A percentile compares a stretch with the other conserved stretches of the same genome.
Evolutionary conservation across 2,888 invertebrate genomes (phyloP).

Genomic region (Platycheirus rosarum): DNA sequence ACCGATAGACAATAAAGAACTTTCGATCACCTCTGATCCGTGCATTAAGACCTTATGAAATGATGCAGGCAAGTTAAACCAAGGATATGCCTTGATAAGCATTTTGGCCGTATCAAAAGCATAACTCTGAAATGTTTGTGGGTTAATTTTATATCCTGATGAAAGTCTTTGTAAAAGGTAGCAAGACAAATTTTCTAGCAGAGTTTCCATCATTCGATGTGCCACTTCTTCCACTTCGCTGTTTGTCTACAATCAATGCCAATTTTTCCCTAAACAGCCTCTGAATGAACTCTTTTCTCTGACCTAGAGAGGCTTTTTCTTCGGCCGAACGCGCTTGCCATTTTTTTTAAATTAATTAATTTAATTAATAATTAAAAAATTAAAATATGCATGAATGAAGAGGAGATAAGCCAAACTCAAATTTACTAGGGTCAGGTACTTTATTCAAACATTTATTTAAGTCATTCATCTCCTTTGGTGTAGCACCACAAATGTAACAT

Average conservation of each 20-base stretch:
- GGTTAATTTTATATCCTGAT: neutral
- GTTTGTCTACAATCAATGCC: constrained; percentile 2
- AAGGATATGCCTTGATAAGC: neutral
- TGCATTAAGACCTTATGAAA: neutral
- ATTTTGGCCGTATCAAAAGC: neutral
- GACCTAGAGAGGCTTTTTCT: neutral
- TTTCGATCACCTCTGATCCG: neutral
- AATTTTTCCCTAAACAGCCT: constrained; percentile 1
- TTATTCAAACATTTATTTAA: neutral
- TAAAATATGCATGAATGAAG: constrained; percentile 1
- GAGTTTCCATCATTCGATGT: constrained; percentile 1
- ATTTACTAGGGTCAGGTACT: neutral
- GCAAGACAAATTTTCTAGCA: neutral
- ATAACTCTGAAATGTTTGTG: too few species aligned
- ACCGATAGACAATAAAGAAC: neutral
- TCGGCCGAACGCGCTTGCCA: constrained; percentile 3
- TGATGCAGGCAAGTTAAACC: neutral
- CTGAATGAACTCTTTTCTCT: neutral
- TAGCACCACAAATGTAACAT: too few species aligned
- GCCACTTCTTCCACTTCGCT: constrained; percentile 4
- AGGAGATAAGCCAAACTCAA: neutral
- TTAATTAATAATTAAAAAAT: neutral
- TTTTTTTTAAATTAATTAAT: neutral
- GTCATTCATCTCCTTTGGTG: neutral
- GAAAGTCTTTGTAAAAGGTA: neutral